These are phyloP conservation scores for Drosophila mercatorum DNA, from an alignment of 2,888 invertebrate species.

Conservation along the genomic window DNA sequence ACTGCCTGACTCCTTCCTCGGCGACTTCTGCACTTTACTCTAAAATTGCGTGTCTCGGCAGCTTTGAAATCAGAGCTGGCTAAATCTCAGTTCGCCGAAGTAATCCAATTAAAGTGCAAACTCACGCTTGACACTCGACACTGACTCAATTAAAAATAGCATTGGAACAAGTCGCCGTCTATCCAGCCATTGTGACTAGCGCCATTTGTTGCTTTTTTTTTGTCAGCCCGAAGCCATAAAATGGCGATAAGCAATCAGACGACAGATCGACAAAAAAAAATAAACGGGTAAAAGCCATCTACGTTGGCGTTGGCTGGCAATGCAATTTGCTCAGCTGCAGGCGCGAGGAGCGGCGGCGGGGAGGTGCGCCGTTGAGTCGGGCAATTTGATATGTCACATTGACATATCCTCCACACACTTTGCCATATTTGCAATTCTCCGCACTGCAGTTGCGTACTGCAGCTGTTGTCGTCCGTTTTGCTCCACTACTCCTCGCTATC, in stretches of 20 bases:
- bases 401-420: conserved; percentile 14
- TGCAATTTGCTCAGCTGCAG: conserved; percentile 68
- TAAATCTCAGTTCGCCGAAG: conserved; percentile 43
- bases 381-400: conserved; percentile 1
- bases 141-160: conserved; percentile 57
- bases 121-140: conserved; percentile 38
- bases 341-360: background rate
- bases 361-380: background rate
- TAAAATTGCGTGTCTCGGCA: conserved; percentile 27
- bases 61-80: conserved; percentile 38
- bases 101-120: conserved; percentile 64
- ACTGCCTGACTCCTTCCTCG: conserved; percentile 7
- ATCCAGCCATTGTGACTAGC: background rate
- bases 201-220: conserved; percentile 10
- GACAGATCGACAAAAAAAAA: conserved; percentile 27
- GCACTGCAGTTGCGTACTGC: conserved; percentile 26
- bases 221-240: conserved; percentile 54
- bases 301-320: conserved; percentile 36
- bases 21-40: conserved; percentile 26
- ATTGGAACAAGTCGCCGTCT: background rate
- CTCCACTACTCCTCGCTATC: background rate
- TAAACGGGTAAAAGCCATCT: conserved; percentile 16
- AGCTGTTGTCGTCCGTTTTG: conserved; percentile 18
- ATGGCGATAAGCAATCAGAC: conserved; percentile 60
- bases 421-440: conserved; percentile 21